Conservation (phyloP, 2,888 invertebrate genomes). For the Philonicus albiceps region DNA sequence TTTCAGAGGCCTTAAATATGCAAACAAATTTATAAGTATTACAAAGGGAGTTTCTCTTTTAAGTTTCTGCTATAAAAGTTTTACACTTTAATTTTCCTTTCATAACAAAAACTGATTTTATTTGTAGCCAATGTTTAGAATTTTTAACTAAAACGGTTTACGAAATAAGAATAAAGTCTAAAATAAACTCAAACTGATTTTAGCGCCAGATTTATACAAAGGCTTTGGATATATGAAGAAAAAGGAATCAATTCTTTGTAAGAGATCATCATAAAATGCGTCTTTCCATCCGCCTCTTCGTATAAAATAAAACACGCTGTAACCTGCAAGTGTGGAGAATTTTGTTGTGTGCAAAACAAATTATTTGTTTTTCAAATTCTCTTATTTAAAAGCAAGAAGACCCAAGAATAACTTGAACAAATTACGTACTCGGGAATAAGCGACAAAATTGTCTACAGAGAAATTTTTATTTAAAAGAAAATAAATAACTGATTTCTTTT, state of each 20-base stretch:
- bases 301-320: background rate
- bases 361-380: background rate
- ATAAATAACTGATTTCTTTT: background rate
- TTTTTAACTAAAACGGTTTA: background rate
- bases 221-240: background rate
- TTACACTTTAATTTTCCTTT: background rate
- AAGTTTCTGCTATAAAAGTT: background rate
- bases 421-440: background rate
- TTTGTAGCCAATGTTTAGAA: background rate
- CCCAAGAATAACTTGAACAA: background rate
- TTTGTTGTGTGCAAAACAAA: background rate
- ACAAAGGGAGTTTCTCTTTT: no score
- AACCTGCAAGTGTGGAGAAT: background rate
- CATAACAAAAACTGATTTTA: background rate
- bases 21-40: no score
- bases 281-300: background rate
- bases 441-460: background rate
- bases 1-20: no score
- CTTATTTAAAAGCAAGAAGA: background rate
- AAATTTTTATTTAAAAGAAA: background rate
- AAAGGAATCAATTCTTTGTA: background rate
- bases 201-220: background rate
- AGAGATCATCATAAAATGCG: background rate
- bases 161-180: background rate
- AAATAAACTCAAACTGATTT: background rate